Evolutionary conservation across 2,888 invertebrate genomes (phyloP), one percentile per base, ranked within the genome.

Genomic region (Folsomia manolachei): DNA sequence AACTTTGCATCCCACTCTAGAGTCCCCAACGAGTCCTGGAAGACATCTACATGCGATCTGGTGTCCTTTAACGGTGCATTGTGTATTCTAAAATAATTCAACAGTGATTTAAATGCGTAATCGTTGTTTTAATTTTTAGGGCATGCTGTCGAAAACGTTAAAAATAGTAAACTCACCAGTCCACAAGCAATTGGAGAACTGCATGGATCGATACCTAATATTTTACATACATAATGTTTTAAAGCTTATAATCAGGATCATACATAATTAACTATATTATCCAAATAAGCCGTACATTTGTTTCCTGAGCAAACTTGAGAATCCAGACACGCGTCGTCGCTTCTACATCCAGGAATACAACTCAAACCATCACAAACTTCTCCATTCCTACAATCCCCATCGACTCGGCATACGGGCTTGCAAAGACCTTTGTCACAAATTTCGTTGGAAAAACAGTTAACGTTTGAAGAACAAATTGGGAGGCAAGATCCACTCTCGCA

Each of bases 341-440:
- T 89, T 82, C 94, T 88, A 83, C 95, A 95, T 62, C 95, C 95
- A 56, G 88, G 86, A 11, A 88, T 85, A 82, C 95, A 95, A 71
- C 90, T 88, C 27, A 93, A 86, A 26, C 91, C 90, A 82, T 93
- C 90, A 82, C 95, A 95, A 69, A 95, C 89, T 85, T 95, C 94
- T 52, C 92, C 93, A 79, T 90, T 91, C 67, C 91, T 88, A 81
- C 95, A 95, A 82, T 95, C 94, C 78, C 91, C 90, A 82, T 94
- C 94, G 69, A 89, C 88, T 66, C 92, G 88, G 81, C 94, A 95
- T 1, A 93, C 87, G 0, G 93, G 91, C 79, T 91, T 91, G 82
- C 95, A 95, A 1, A 93, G 88, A 68, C 94, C 93, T n/a, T 82
- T 81, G 73, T 89, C 88, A 80, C 93, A 93, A 70, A 90, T 87